Evolutionary conservation across 2,113 vertebrate species (phyloP).

Genomic region (Brachirus orientalis): DNA sequence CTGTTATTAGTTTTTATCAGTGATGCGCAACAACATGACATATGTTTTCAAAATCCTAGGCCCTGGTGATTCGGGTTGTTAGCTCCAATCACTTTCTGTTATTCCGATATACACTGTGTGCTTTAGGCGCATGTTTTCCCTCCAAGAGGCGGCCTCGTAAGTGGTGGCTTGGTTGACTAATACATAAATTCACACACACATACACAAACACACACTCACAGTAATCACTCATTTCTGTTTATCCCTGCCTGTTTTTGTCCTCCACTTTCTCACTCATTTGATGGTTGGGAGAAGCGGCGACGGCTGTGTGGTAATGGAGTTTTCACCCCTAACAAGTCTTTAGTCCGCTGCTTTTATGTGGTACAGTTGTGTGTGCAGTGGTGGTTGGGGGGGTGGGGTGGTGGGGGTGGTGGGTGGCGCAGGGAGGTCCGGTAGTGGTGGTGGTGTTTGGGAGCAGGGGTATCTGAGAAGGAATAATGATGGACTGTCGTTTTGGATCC

Average conservation of each 20-base stretch:
- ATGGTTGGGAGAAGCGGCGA: conserved; percentile 29
- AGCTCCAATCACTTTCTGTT: conserved; percentile 66
- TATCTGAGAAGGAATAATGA: conserved; percentile 95
- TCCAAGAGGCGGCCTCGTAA: conserved; percentile 37
- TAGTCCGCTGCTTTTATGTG: conserved; percentile 88
- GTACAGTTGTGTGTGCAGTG: conserved; percentile 79
- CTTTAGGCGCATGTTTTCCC: conserved; percentile 4
- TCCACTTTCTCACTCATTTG: conserved; percentile 43
- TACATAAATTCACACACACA: conserved; percentile 11
- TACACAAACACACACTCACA: too few relatives aligned
- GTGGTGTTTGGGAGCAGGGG: conserved; percentile 85
- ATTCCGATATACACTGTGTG: conserved; percentile 30
- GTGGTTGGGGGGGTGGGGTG: conserved; percentile 55
- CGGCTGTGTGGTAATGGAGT: conserved; percentile 82
- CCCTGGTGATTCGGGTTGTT: conserved; percentile 62
- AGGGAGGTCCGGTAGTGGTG: conserved; percentile 85
- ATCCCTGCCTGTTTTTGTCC: conserved; percentile 47
- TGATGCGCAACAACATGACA: conserved; percentile 72
- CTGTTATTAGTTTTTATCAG: conserved; percentile 71
- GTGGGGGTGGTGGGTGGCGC: conserved; percentile 81
- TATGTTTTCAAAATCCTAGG: conserved; percentile 62
- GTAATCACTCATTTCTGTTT: conserved; percentile 42
- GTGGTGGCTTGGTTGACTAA: conserved; percentile 35
- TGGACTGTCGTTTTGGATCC: conserved; percentile 90
- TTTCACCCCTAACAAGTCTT: conserved; percentile 90